Base-by-base conservation (phyloP, 2,888 invertebrate genomes). In the Imbricaverruca yamaguchii region DNA sequence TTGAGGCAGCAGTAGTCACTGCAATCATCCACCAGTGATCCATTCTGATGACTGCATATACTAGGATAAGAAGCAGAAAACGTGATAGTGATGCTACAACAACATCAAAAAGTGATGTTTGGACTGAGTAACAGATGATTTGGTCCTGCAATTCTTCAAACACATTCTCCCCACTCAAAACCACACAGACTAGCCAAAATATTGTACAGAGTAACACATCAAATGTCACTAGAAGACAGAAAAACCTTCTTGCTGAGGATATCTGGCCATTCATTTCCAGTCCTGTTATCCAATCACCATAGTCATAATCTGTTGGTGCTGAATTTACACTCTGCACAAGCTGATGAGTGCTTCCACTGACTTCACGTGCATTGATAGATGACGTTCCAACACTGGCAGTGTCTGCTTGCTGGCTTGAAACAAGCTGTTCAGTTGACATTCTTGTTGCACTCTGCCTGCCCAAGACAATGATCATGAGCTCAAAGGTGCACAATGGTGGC, bases 21-120 rank as follows among this genome's bases (percentile, higher is more conserved):
- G 78, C 78, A 12, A 79, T 57, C 57, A 57, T 57, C 78, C 56
- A 57, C 78, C 78, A 79, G 57, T 79, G 78, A 21, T 79, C 78
- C 13, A 57, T 57, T 15, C 57, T 79, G 13, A 56, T 23, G 12
- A 57, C 23, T 12, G 23, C 78, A 79, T 79, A 79, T 1, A 57
- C 23, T 23, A 79, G 21, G 12, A 79, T 57, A 11, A 79, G 78
- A 12, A 79, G 57, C 23, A 79, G 6, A 23, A 79, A 79, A 1
- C 78, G 78, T 2, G 13, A 12, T 1, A 79, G n/a, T 1, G 57
- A 8, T 8, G 78, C 78, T 13, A 23, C 0, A 13, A 79, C 78
- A 4, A 79, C 78, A 57, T 79, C 78, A 57, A 79, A 79, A 2
- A 79, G 78, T 23, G 57, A 57, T 56, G 78, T 79, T 13, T 56